phyloP scores from a whole-genome alignment of 2,797 vertebrate species.

The Chelmon rostratus region DNA sequence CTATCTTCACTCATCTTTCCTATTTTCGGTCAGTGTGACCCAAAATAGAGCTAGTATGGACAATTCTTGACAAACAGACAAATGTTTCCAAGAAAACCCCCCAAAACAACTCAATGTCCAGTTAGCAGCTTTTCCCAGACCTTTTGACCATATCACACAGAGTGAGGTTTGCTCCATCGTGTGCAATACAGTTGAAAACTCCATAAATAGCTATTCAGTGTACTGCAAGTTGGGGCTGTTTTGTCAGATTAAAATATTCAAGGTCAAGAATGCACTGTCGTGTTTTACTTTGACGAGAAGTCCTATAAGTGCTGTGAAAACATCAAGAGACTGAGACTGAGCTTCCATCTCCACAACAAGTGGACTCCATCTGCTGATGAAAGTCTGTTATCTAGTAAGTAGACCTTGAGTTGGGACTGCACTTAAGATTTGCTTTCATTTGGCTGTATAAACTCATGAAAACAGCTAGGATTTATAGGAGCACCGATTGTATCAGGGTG shows the following conservation, averaged over 20 bases:
- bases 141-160: background rate
- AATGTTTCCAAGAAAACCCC: background rate
- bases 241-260: constrained; percentile 1
- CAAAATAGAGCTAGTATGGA: background rate
- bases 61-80: background rate
- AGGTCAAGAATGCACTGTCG: background rate
- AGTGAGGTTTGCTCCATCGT: background rate
- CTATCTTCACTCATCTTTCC: background rate
- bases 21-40: background rate
- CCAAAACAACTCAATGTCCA: background rate
- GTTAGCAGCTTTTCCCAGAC: background rate
- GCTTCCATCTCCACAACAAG: background rate
- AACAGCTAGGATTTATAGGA: background rate
- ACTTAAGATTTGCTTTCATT: background rate
- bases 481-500: no score
- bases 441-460: background rate
- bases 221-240: background rate
- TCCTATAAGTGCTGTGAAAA: background rate
- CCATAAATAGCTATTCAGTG: background rate
- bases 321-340: background rate
- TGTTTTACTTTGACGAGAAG: constrained; percentile 11
- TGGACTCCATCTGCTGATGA: background rate
- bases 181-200: background rate
- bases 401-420: background rate
- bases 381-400: background rate